Evolutionary conservation across 2,113 vertebrate species (phyloP).

Genomic region (Sinocyclocheilus grahami): DNA sequence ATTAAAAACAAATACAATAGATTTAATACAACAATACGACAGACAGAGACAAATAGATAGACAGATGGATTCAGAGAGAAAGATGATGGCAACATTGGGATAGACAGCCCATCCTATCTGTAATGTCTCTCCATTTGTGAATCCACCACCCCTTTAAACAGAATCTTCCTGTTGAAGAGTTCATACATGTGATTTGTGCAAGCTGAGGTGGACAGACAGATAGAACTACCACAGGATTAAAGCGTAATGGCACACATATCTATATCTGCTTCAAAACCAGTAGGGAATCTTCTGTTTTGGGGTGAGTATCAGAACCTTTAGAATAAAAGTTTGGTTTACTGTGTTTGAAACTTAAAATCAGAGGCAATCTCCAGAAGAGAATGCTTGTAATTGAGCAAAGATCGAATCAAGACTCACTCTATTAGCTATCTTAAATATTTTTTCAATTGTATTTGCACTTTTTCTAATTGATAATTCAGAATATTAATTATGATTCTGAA

Average conservation of each 20-base stretch:
- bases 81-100: constrained; percentile 38
- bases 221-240: constrained; percentile 27
- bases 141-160: constrained; percentile 70
- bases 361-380: not conserved
- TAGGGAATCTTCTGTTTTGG: constrained; percentile 42
- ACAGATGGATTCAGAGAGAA: not conserved
- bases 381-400: not conserved
- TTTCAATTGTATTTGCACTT: not conserved
- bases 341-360: not conserved
- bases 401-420: not conserved
- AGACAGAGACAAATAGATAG: not conserved
- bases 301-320: constrained; percentile 46
- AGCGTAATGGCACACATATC: constrained; percentile 37
- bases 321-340: not conserved
- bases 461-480: not conserved
- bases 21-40: no score
- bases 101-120: constrained; percentile 62
- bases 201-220: constrained; percentile 48
- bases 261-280: constrained; percentile 10
- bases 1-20: no score
- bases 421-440: not conserved
- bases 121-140: constrained; percentile 67
- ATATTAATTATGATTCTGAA: not conserved
- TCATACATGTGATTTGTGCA: constrained; percentile 68
- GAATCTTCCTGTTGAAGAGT: constrained; percentile 73